Percentiles rank a stretch among this genome's conserved stretches.
phyloP scores from a whole-genome alignment of 2,888 invertebrate genomes.

The Agrilus biguttatus region DNA sequence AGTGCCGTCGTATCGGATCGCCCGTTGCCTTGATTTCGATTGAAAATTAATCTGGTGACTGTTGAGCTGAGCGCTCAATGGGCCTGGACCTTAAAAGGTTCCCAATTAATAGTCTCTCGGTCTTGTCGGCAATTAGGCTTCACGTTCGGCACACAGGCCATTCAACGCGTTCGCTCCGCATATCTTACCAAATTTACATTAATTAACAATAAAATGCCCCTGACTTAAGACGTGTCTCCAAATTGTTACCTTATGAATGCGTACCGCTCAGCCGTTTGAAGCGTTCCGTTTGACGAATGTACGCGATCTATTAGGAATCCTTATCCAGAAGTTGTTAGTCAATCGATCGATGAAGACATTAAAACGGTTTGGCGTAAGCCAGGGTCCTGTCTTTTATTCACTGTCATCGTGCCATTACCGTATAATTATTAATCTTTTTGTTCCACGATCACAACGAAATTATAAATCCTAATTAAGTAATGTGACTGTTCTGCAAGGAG shows the following conservation, averaged over 20 bases:
- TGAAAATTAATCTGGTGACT: slow-evolving; percentile 3
- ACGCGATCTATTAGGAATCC: too few species aligned
- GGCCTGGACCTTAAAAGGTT: slow-evolving; percentile 9
- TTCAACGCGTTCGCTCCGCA: slow-evolving; percentile 19
- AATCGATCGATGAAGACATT: too few species aligned
- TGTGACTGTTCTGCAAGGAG: too few species aligned
- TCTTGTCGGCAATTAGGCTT: slow-evolving; percentile 21
- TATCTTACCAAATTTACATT: slow-evolving; percentile 26
- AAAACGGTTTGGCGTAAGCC: too few species aligned
- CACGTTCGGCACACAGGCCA: slow-evolving; percentile 19
- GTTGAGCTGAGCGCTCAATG: slow-evolving; percentile 3
- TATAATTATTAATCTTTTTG: too few species aligned
- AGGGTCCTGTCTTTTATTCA: too few species aligned
- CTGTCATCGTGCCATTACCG: too few species aligned
- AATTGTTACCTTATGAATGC: neutral
- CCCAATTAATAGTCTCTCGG: slow-evolving; percentile 11
- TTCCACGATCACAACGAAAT: too few species aligned
- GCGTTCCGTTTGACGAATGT: too few species aligned
- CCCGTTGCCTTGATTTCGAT: slow-evolving; percentile 1
- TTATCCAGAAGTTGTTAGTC: too few species aligned
- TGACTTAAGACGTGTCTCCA: slow-evolving; percentile 7
- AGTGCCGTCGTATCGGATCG: slow-evolving; percentile 1
- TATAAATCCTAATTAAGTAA: too few species aligned
- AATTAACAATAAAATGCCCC: slow-evolving; percentile 23
- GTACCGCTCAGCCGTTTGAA: too few species aligned